Percentiles rank a stretch among this genome's conserved stretches.
Evolutionary conservation across 1,140 invertebrate genomes (phyloP).

Genomic region (Kradibia gibbosae): DNA sequence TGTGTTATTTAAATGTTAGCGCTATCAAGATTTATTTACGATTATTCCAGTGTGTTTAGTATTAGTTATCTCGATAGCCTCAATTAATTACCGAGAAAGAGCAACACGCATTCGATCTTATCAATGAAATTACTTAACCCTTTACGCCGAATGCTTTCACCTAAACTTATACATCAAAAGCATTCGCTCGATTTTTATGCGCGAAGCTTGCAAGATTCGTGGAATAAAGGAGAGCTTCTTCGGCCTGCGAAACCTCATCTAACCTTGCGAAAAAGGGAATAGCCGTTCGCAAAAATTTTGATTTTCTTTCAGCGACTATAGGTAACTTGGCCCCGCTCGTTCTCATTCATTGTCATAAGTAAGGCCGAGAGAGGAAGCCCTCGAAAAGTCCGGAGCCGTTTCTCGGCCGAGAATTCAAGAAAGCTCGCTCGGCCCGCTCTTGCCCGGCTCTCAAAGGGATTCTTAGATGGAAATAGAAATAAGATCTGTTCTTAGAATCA

Average conservation of each 20-base stretch:
- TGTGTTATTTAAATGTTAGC: slow-evolving; percentile 3
- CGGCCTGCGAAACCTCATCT: not conserved
- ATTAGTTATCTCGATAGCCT: not conserved
- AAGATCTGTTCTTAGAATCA: slow-evolving; percentile 25
- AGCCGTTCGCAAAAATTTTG: not conserved
- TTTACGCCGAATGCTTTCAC: not conserved
- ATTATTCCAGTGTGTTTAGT: not conserved
- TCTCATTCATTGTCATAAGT: not conserved
- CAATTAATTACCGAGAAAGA: not conserved
- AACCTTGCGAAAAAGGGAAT: not conserved
- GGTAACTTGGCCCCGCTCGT: too few relatives aligned
- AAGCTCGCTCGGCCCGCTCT: not conserved
- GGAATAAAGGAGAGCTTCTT: not conserved
- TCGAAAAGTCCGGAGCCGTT: not conserved
- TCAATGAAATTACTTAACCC: not conserved
- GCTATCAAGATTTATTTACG: not conserved
- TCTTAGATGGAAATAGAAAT: slow-evolving; percentile 29
- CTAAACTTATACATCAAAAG: not conserved
- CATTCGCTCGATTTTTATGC: too few relatives aligned
- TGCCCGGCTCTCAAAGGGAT: not conserved
- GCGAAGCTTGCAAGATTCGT: too few relatives aligned
- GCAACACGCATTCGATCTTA: not conserved
- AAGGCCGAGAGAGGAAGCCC: not conserved
- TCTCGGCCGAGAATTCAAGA: not conserved
- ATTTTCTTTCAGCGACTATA: not conserved